These are phyloP conservation scores for Coelopa pilipes DNA, from an alignment of 2,888 invertebrate species.

Conservation along the genomic window DNA sequence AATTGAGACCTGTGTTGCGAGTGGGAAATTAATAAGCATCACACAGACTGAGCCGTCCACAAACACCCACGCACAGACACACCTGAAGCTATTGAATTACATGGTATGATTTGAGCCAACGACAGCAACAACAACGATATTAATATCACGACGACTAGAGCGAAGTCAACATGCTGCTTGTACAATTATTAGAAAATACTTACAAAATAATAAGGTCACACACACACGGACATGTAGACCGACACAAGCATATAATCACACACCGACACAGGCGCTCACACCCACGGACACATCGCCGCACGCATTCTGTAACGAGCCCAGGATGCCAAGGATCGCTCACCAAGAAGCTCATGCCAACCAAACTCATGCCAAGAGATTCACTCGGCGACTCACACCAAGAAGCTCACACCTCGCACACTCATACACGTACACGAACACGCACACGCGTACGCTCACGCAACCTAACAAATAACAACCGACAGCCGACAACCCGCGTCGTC, in stretches of 20 bases:
- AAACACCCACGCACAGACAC: not conserved
- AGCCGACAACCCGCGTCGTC: too few relatives aligned
- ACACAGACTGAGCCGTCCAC: too few relatives aligned
- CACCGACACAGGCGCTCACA: not conserved
- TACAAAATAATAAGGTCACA: not conserved
- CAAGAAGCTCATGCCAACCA: too few relatives aligned
- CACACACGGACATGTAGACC: not conserved
- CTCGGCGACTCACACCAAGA: too few relatives aligned
- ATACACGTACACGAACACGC: too few relatives aligned
- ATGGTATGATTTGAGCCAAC: not conserved
- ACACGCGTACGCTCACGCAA: too few relatives aligned
- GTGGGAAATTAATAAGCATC: constrained; percentile 3
- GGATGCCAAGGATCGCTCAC: too few relatives aligned
- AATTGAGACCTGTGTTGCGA: not conserved
- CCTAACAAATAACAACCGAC: too few relatives aligned
- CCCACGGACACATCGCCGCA: too few relatives aligned
- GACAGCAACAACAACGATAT: not conserved
- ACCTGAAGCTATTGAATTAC: constrained; percentile 1
- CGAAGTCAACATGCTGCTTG: not conserved
- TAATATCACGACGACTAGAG: not conserved
- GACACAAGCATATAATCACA: not conserved
- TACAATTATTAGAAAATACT: not conserved
- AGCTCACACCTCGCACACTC: too few relatives aligned
- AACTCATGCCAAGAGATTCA: too few relatives aligned
- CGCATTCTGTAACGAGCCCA: too few relatives aligned